These are phyloP conservation scores for Glyptemys insculpta DNA, from an alignment of 2,797 vertebrate genomes.

Conservation along the genomic window DNA sequence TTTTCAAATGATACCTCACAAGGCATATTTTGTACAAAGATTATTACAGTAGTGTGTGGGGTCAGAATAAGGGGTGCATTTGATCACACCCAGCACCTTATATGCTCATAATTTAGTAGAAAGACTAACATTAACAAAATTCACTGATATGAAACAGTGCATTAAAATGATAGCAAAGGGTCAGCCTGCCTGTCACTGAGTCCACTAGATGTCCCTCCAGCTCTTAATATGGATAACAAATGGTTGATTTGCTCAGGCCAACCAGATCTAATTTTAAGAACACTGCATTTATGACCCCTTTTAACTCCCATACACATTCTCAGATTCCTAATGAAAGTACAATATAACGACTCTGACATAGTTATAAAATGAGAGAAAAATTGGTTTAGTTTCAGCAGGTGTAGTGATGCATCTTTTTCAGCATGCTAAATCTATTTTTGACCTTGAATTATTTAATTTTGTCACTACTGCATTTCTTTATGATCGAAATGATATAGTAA, in stretches of 20 bases:
- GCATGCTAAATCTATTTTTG: not conserved
- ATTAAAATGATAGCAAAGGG: not conserved
- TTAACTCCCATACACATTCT: not conserved
- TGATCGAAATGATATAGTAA: not conserved
- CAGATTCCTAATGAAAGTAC: not conserved
- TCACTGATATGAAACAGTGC: not conserved
- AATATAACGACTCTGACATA: not conserved
- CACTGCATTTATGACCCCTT: not conserved
- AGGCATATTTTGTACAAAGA: not conserved
- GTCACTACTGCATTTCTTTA: not conserved
- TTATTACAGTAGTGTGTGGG: not conserved
- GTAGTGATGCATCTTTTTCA: not conserved
- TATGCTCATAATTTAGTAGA: constrained; percentile 3
- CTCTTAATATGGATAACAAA: constrained; percentile 22
- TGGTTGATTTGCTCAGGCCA: not conserved
- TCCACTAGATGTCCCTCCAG: constrained; percentile 75
- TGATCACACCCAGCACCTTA: not conserved
- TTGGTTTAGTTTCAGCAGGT: not conserved
- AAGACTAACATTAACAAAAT: not conserved
- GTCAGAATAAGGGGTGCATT: not conserved
- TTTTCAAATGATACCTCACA: not conserved
- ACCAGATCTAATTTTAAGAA: not conserved
- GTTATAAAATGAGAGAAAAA: not conserved
- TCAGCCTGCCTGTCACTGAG: not conserved
- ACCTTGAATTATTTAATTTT: not conserved